Evolutionary conservation across 2,797 vertebrate genomes (phyloP), one percentile per base, ranked within the genome.

Genomic region (Crocodylus rhombifer): DNA sequence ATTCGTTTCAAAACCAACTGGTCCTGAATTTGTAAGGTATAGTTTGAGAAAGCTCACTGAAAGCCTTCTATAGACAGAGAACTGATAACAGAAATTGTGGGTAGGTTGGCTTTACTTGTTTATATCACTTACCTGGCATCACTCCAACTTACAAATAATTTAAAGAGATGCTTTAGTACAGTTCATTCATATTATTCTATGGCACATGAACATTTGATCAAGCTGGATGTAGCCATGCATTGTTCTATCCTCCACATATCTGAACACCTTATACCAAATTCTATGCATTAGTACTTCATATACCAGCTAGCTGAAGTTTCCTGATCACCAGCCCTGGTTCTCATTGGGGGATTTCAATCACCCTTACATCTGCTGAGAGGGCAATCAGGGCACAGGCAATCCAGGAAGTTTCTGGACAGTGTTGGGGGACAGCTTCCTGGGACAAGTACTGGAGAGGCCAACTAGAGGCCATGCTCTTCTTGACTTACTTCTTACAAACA

Each of bases 1-100:
- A 91, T 67, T 89, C 92, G 93, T 94, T 92, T 88, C 82, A 17
- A 93, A 63, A 93, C 94, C 89, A 91, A 94, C 58, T 85, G 63
- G n/a, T 63, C 25, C 84, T 79, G 86, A n/a, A 88, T 36, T 73
- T 30, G 26, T 76, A 84, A 58, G 20, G 71, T 74, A 58, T 5
- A 6, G 17, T 36, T 65, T 82, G 21, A 14, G 83, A 88, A 86
- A 92, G 88, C 23, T 25, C 58, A 18, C 67, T 58, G 62, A 36
- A 84, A 58, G 30, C 17, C 30, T 18, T 28, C 74, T 79, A 3
- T 79, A 87, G 88, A 10, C 26, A 30, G 26, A 91, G 36, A 65
- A 16, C 18, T 74, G 86, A 65, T 62, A 57, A 88, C 25, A 33
- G 12, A 64, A 20, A 79, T 20, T 57, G 36, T 25, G 55, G 25